Evolutionary conservation across 1,140 invertebrate genomes (phyloP).

Genomic region (Zaprionus ornatus): DNA sequence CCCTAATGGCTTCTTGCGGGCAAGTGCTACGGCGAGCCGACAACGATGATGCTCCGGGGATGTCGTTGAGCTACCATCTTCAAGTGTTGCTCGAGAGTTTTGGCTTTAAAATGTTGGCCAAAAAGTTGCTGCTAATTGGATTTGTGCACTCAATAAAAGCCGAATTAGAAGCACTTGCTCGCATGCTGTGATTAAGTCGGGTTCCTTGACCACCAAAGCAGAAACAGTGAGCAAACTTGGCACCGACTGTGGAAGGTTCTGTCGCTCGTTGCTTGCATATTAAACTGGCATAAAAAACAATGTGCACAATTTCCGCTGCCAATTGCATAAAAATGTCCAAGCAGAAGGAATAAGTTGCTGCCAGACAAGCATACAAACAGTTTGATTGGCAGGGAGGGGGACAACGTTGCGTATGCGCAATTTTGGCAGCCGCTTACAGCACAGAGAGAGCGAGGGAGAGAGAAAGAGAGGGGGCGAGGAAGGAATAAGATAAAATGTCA

Average conservation of each 20-base stretch:
- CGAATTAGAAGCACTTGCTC: slow-evolving; percentile 71
- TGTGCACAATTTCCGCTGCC: slow-evolving; percentile 74
- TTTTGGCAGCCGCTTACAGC: slow-evolving; percentile 35
- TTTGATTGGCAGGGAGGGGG: neutral
- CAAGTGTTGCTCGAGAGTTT: neutral
- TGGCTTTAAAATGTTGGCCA: slow-evolving; percentile 15
- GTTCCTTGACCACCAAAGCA: slow-evolving; percentile 54
- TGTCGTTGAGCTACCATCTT: slow-evolving; percentile 14
- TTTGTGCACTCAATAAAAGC: slow-evolving; percentile 77
- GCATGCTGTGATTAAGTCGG: slow-evolving; percentile 60
- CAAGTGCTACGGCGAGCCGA: slow-evolving; percentile 40
- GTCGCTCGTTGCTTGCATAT: slow-evolving; percentile 59
- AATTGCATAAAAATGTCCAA: slow-evolving; percentile 71
- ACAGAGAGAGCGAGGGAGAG: neutral
- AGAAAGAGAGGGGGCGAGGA: too few species aligned
- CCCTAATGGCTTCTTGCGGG: slow-evolving; percentile 55
- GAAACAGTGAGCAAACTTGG: slow-evolving; percentile 48
- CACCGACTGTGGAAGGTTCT: slow-evolving; percentile 41
- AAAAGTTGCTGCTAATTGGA: slow-evolving; percentile 76
- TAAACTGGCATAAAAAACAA: slow-evolving; percentile 79
- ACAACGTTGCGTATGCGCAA: slow-evolving; percentile 65
- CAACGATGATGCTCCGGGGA: slow-evolving; percentile 31
- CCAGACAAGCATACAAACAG: slow-evolving; percentile 61
- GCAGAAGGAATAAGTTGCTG: slow-evolving; percentile 27
- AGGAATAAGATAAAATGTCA: slow-evolving; percentile 77